Evolutionary conservation across 2,888 invertebrate genomes (phyloP).

Genomic region (Mesorhabditis sp.): DNA sequence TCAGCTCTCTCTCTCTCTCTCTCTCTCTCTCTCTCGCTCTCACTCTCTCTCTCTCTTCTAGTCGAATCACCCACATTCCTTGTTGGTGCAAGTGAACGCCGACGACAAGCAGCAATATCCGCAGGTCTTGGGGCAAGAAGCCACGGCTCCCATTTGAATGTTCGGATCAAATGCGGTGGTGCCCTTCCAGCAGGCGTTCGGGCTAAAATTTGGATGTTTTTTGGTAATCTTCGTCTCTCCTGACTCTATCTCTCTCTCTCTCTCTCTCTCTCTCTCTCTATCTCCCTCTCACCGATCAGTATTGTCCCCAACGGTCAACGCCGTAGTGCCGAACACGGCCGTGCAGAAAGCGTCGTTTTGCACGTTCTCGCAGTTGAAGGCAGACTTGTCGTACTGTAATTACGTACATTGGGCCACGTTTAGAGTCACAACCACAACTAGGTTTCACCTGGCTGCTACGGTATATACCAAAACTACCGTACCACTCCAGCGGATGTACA

Average conservation of each 20-base stretch:
- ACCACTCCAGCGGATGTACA: too few species aligned
- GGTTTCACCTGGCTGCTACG: too few species aligned
- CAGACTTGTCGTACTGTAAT: background rate
- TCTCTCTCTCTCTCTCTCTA: too few species aligned
- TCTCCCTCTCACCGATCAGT: background rate
- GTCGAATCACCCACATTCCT: background rate
- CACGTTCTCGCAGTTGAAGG: constrained; percentile 4
- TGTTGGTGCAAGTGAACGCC: constrained; percentile 5
- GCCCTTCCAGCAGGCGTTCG: background rate
- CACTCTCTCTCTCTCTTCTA: too few species aligned
- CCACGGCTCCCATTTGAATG: background rate
- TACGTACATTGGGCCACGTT: background rate
- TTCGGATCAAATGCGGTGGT: background rate
- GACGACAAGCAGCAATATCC: background rate
- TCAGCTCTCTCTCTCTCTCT: too few species aligned
- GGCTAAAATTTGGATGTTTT: too few species aligned
- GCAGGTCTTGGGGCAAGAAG: constrained; percentile 1
- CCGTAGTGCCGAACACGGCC: background rate
- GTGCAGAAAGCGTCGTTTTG: background rate
- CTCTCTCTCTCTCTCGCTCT: too few species aligned
- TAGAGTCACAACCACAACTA: too few species aligned
- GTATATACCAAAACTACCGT: too few species aligned
- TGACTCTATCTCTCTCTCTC: too few species aligned
- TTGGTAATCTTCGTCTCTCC: too few species aligned
- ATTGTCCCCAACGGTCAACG: background rate